Percentiles rank a stretch among this genome's conserved stretches.
These are phyloP conservation scores for Saxidomus purpurata DNA, from an alignment of 1,140 invertebrate species.

Conservation along the genomic window DNA sequence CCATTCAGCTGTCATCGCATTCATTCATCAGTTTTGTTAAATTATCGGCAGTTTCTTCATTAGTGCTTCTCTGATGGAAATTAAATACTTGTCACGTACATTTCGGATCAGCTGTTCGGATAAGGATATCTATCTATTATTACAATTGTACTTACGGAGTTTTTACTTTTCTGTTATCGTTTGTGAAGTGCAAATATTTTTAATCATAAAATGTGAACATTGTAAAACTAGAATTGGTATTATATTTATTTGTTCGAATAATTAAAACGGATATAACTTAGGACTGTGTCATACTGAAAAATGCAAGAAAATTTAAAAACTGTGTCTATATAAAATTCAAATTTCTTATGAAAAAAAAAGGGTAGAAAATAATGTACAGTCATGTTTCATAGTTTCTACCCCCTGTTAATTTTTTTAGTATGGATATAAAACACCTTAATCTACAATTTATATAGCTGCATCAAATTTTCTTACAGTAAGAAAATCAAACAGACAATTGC, in stretches of 20 bases:
- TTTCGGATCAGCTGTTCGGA: not conserved
- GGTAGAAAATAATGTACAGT: not conserved
- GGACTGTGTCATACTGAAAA: no score
- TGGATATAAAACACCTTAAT: no score
- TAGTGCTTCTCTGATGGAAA: not conserved
- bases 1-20: not conserved
- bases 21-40: slow-evolving; percentile 15
- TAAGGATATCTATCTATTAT: not conserved
- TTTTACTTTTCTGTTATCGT: not conserved
- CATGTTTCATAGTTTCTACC: not conserved
- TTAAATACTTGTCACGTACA: slow-evolving; percentile 18
- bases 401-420: not conserved
- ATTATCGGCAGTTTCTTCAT: not conserved
- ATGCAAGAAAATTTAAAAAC: no score
- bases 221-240: no score
- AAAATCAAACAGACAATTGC: no score
- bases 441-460: no score
- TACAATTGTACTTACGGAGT: not conserved
- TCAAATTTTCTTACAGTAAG: no score
- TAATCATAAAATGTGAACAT: not conserved
- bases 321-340: no score
- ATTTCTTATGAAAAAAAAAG: not conserved
- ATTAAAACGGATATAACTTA: no score
- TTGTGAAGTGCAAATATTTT: not conserved
- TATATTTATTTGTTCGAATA: no score